Base-by-base conservation (phyloP, 1,140 invertebrate genomes). In the Lepidurus packardi region DNA sequence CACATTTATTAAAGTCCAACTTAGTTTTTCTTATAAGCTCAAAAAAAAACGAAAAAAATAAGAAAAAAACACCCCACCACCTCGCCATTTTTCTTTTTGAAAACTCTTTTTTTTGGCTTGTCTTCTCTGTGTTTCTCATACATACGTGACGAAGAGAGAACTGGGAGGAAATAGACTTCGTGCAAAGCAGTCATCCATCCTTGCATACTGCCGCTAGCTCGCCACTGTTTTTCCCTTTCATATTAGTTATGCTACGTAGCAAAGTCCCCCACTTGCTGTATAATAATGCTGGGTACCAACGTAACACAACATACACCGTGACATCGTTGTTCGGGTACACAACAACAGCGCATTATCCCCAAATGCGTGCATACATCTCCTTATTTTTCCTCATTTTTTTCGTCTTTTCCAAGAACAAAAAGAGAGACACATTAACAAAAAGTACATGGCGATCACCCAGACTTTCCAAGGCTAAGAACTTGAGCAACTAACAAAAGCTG, bases 41-140 rank as follows among this genome's bases (percentile, higher is more conserved):
- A 47, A 76, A 45, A 21, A 41, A 9, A 21, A 74, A 74, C 2
- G 3, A 74, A 74, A 43, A 74, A 24, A 74, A n/a, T 13, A 43
- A 41, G 45, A 76, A 7, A 76, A 76, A 76, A 76, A 10, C 75
- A 77, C n/a, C 65, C 44, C 45, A 16, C 47, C 47, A 24, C 24
- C 43, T 44, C 47, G 16, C 47, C 75, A 44, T 76, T 47, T 76
- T 76, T 76, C 43, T 76, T 13, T 25, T 25, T 44, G 16, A 53
- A 47, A 25, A 21, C 47, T 24, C 25, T 44, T 43, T 76, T 77
- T 47, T 47, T 77, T 53, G 24, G 16, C 24, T 42, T 13, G 21
- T 47, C 42, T 77, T 77, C 21, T 25, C n/a, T n/a, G 10, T 47
- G 5, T 24, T 77, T 24, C 41, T 9, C 65, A 13, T 21, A 65